Conservation (phyloP, 2,888 invertebrate species). For the Parthenolecanium corni region DNA sequence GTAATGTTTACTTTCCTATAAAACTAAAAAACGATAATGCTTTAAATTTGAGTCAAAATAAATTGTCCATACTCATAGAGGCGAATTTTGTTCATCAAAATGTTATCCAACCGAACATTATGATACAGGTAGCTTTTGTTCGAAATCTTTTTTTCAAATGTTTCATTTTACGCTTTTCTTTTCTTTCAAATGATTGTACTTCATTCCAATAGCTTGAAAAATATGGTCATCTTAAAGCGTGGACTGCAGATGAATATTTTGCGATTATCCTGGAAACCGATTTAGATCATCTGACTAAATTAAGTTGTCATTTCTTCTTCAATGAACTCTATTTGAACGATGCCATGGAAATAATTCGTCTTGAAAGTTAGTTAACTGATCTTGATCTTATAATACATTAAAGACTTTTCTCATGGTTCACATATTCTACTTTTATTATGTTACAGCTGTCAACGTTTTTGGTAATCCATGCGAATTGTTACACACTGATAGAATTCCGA, state of each 20-base stretch:
- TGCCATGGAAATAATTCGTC: constrained; percentile 58
- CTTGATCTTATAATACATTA: constrained; percentile 26
- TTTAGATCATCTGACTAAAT: constrained; percentile 58
- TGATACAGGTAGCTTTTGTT: neutral
- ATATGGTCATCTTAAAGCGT: constrained; percentile 65
- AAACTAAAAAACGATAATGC: constrained; percentile 11
- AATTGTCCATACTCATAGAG: constrained; percentile 27
- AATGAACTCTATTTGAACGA: constrained; percentile 64
- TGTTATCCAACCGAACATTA: neutral
- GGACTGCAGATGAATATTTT: constrained; percentile 64
- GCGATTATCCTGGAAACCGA: constrained; percentile 66
- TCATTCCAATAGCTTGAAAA: constrained; percentile 67
- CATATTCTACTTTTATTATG: too few species aligned
- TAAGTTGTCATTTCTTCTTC: constrained; percentile 59
- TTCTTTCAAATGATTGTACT: constrained; percentile 33
- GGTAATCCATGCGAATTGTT: constrained; percentile 45
- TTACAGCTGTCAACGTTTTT: constrained; percentile 48
- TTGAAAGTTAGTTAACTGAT: constrained; percentile 59
- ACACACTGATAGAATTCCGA: constrained; percentile 34
- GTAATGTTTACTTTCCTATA: constrained; percentile 39
- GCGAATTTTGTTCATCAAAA: constrained; percentile 12
- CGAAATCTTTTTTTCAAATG: constrained; percentile 14
- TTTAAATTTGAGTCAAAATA: constrained; percentile 19
- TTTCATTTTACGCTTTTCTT: neutral
- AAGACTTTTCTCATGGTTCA: neutral